Base-by-base conservation (phyloP, 2,888 invertebrate species). In the Mallateleia sp. region DNA sequence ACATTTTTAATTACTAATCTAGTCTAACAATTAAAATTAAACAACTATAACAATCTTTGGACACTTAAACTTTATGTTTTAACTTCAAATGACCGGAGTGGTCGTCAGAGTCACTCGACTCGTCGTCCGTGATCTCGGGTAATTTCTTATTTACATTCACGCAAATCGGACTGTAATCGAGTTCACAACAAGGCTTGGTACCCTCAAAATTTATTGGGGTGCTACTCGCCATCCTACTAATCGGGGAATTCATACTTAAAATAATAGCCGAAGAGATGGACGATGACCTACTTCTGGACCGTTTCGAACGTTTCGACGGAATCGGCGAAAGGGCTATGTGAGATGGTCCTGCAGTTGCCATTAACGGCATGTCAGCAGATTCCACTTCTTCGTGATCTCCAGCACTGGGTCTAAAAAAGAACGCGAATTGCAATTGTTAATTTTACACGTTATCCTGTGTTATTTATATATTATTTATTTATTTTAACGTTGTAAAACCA, bases 281-380 rank as follows among this genome's bases (percentile, higher is more conserved):
- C 28, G 64, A 87, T n/a, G 75, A 75, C n/a, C 83, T 60, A 45
- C 62, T 83, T 60, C 67, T 71, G 56, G 80, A 64, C 14, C 18
- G 50, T 52, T 69, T 74, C 15, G 54, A 34, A 45, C 54, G n/a
- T 8, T 25, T 34, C 8, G 75, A 54, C 15, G n/a, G 4, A 25
- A 38, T 42, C 47, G 87, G 75, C 14, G 89, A 89, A 45, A 83
- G 90, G 54, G 77, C 80, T 47, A 82, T 85, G 15, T 47, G 77
- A 24, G 74, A 69, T 62, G 81, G 82, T 56, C 83, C 88, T 56
- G 28, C 25, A 15, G 92, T 89, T 87, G 91, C 91, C 38, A 90
- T 91, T 15, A 92, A 88, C n/a, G 87, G 60, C 5, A 94, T 18
- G 3, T 47, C 47, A 3, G 91, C 9, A 93, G 42, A 90, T 92